phyloP scores from a whole-genome alignment of 2,113 vertebrate genomes.

The Anoura caudifer region DNA sequence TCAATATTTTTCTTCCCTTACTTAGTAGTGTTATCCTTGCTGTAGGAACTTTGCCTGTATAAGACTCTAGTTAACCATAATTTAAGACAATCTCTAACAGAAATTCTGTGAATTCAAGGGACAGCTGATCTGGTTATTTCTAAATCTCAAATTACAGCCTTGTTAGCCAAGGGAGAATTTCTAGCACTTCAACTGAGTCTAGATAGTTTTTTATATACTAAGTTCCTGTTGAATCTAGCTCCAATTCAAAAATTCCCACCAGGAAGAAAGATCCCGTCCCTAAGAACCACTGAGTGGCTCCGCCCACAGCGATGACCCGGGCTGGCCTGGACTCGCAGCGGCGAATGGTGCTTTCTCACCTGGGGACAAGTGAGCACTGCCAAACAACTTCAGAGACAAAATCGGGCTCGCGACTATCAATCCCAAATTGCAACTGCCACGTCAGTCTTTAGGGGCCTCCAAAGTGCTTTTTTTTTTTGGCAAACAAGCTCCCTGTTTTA shows the following conservation, averaged over 20 bases:
- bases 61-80: not conserved
- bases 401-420: not conserved
- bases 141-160: not conserved
- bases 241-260: slow-evolving; percentile 59
- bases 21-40: not conserved
- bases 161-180: not conserved
- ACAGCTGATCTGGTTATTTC: not conserved
- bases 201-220: not conserved
- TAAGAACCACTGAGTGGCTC: not conserved
- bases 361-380: not conserved
- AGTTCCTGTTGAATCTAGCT: not conserved
- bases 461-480: not conserved
- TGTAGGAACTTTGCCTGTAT: not conserved
- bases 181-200: not conserved
- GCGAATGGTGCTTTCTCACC: slow-evolving; percentile 4
- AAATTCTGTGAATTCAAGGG: slow-evolving; percentile 17
- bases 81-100: slow-evolving; percentile 12
- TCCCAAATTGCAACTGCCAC: not conserved
- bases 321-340: slow-evolving; percentile 1
- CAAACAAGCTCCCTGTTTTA: not conserved
- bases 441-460: not conserved
- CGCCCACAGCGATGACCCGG: slow-evolving; percentile 31
- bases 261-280: not conserved
- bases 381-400: not conserved
- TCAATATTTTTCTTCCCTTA: not conserved